Evolutionary conservation across 2,888 invertebrate genomes (phyloP).

Genomic region (Ochlodes sylvanus): DNA sequence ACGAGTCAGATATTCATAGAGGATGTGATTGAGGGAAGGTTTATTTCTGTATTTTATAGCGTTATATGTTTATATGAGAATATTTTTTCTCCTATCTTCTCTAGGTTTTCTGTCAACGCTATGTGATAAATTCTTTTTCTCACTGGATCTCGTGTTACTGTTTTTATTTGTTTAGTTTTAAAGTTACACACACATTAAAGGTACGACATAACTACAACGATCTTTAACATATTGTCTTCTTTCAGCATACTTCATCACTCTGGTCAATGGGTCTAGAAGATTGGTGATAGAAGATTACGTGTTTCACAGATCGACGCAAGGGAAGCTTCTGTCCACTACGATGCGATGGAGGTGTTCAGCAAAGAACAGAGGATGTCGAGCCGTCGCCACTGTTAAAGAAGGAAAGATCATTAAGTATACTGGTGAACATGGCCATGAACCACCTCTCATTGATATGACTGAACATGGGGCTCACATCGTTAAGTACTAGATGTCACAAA

Average conservation of each 20-base stretch:
- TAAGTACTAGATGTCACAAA: constrained; percentile 18
- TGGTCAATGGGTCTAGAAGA: constrained; percentile 38
- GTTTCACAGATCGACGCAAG: constrained; percentile 38
- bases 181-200: neutral
- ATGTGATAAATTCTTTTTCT: too few species aligned
- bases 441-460: constrained; percentile 39
- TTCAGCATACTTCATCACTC: constrained; percentile 40
- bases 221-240: constrained; percentile 12
- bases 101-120: too few species aligned
- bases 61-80: too few species aligned
- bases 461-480: constrained; percentile 35
- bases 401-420: constrained; percentile 31
- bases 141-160: neutral
- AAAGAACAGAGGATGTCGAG: constrained; percentile 30
- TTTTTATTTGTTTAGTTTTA: neutral
- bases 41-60: too few species aligned
- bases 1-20: too few species aligned
- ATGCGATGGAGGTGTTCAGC: constrained; percentile 32
- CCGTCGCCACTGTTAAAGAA: constrained; percentile 29
- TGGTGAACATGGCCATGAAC: constrained; percentile 45
- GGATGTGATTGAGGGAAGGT: too few species aligned
- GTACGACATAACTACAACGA: neutral
- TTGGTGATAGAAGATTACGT: constrained; percentile 39
- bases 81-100: too few species aligned
- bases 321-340: constrained; percentile 20